Evolutionary conservation across 2,113 vertebrate genomes (phyloP).

Genomic region (Helogale parvula): DNA sequence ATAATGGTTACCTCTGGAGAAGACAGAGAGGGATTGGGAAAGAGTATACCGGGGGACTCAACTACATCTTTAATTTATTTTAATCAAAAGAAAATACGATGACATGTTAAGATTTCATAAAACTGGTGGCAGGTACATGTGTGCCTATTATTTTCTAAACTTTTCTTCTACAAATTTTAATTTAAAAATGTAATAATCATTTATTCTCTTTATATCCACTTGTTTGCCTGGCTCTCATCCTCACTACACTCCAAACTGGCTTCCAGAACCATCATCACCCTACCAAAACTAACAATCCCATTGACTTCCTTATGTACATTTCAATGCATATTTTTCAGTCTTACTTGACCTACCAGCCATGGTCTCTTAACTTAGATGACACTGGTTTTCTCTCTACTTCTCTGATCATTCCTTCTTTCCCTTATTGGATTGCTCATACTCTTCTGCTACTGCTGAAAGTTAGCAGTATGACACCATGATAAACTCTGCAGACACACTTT

Average conservation of each 20-base stretch:
- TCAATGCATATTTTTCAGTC: not conserved
- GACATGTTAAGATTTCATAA: not conserved
- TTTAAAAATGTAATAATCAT: not conserved
- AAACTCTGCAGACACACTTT: not conserved
- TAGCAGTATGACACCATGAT: not conserved
- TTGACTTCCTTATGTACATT: not conserved
- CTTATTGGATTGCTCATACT: not conserved
- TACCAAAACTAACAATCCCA: not conserved
- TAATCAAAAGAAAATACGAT: not conserved
- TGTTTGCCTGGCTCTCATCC: not conserved
- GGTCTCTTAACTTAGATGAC: not conserved
- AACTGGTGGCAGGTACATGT: not conserved
- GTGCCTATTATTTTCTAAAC: not conserved
- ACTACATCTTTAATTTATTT: not conserved
- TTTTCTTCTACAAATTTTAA: not conserved
- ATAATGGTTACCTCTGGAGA: not conserved
- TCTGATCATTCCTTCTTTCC: not conserved
- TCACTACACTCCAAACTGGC: not conserved
- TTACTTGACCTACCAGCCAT: not conserved
- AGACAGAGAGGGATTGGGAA: not conserved
- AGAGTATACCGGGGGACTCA: not conserved
- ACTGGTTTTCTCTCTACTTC: not conserved
- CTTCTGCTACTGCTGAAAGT: not conserved
- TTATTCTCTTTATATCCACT: not conserved
- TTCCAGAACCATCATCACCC: not conserved